phyloP scores from a whole-genome alignment of 2,113 vertebrate species.

The Leptobrachium ailaonicum region DNA sequence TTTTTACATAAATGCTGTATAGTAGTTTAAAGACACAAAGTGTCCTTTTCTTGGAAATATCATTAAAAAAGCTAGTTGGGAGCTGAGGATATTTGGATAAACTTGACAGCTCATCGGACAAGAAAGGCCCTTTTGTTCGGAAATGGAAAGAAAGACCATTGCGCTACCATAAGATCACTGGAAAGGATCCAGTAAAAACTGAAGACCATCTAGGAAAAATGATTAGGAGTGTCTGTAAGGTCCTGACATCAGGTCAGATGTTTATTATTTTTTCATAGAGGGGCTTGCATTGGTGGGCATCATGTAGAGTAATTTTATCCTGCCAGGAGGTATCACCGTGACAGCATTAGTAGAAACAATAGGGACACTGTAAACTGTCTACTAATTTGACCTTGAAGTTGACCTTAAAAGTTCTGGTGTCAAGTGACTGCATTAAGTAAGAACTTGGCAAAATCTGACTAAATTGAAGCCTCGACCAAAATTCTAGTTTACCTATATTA shows the following conservation, averaged over 20 bases:
- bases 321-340: not conserved
- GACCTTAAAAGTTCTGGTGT: slow-evolving; percentile 20
- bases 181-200: slow-evolving; percentile 69
- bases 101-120: slow-evolving; percentile 65
- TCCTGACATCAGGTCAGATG: slow-evolving; percentile 59
- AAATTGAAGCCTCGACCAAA: not conserved
- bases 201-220: slow-evolving; percentile 54
- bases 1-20: slow-evolving; percentile 34
- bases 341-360: slow-evolving; percentile 36
- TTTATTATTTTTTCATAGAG: slow-evolving; percentile 69
- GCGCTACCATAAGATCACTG: slow-evolving; percentile 63
- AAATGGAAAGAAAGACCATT: slow-evolving; percentile 56
- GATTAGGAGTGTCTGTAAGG: slow-evolving; percentile 65
- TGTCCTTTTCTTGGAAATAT: slow-evolving; percentile 58
- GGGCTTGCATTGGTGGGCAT: slow-evolving; percentile 57
- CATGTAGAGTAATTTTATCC: slow-evolving; percentile 49
- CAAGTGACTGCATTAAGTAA: not conserved
- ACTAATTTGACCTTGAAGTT: not conserved
- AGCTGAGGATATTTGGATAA: slow-evolving; percentile 78
- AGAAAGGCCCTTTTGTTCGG: slow-evolving; percentile 77
- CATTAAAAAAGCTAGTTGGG: slow-evolving; percentile 61
- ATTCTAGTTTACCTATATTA: not conserved
- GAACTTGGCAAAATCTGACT: slow-evolving; percentile 1
- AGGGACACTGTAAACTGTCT: slow-evolving; percentile 34
- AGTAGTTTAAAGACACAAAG: slow-evolving; percentile 60